These are phyloP conservation scores for Odontomyia ornata DNA, from an alignment of 2,888 invertebrate genomes.

Conservation along the genomic window DNA sequence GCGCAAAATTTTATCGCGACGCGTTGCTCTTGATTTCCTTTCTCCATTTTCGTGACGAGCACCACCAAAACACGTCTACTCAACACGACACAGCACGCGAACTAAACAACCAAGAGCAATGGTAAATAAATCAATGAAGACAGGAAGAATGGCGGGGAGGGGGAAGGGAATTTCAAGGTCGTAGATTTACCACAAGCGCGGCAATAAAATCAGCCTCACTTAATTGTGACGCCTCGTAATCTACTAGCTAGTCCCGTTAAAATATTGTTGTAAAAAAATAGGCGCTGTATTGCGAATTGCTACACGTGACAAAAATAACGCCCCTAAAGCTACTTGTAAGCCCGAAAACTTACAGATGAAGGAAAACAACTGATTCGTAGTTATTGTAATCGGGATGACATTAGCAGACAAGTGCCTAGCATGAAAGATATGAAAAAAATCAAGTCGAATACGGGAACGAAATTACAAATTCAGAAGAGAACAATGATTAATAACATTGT, in stretches of 20 bases:
- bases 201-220: no score
- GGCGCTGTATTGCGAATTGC: background rate
- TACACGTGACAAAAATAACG: background rate
- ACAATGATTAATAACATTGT: background rate
- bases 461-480: background rate
- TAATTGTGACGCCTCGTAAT: background rate
- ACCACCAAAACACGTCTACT: background rate
- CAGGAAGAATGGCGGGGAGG: no score
- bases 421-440: background rate
- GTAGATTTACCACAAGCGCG: no score
- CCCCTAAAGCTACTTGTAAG: background rate
- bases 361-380: background rate
- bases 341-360: background rate
- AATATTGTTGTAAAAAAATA: background rate
- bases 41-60: no score
- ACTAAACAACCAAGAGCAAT: no score
- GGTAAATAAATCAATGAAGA: no score
- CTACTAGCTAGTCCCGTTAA: background rate
- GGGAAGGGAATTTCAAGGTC: no score
- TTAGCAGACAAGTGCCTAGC: background rate
- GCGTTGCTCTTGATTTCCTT: no score
- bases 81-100: background rate
- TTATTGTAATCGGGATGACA: background rate
- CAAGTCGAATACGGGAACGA: background rate
- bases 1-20: no score